phyloP scores from a whole-genome alignment of 1,140 invertebrate genomes.

The Harpegnathos saltator region DNA sequence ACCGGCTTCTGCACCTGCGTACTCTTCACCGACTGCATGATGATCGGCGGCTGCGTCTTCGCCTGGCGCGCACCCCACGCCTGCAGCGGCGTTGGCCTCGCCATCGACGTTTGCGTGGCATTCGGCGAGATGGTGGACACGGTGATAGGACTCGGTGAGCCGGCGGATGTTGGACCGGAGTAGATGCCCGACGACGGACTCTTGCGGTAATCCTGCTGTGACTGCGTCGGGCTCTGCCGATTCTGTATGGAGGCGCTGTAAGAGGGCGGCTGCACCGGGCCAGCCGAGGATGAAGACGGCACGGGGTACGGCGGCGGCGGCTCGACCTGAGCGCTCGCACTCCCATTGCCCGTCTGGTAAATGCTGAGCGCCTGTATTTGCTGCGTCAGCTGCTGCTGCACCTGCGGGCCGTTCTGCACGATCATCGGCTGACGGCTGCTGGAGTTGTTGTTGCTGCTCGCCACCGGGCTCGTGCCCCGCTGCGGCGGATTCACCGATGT shows the following conservation, averaged over 20 bases:
- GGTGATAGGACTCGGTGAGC: slow-evolving; percentile 93
- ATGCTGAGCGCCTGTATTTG: slow-evolving; percentile 95
- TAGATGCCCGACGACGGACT: slow-evolving; percentile 93
- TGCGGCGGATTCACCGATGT: slow-evolving; percentile 85
- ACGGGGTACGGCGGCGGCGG: slow-evolving; percentile 92
- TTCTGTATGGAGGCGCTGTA: slow-evolving; percentile 95
- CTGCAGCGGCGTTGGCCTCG: slow-evolving; percentile 90
- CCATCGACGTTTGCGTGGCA: slow-evolving; percentile 88
- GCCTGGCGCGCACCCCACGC: slow-evolving; percentile 93
- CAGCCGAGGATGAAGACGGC: slow-evolving; percentile 84
- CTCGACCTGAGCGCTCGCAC: slow-evolving; percentile 86
- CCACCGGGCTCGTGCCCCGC: slow-evolving; percentile 92
- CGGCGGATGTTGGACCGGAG: slow-evolving; percentile 92
- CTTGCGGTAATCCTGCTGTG: slow-evolving; percentile 91
- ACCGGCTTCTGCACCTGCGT: slow-evolving; percentile 97
- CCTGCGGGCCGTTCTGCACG: slow-evolving; percentile 92
- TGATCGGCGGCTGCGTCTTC: slow-evolving; percentile 95
- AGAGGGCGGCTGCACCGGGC: slow-evolving; percentile 92
- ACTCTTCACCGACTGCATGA: slow-evolving; percentile 98
- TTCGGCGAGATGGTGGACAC: slow-evolving; percentile 88
- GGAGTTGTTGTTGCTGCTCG: slow-evolving; percentile 83
- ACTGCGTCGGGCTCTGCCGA: slow-evolving; percentile 93
- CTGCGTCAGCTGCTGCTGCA: slow-evolving; percentile 93
- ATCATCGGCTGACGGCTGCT: slow-evolving; percentile 90
- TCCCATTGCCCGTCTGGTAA: slow-evolving; percentile 88